These are phyloP conservation scores for Sminthurinus aureus DNA, from an alignment of 2,888 invertebrate genomes.

Conservation along the genomic window DNA sequence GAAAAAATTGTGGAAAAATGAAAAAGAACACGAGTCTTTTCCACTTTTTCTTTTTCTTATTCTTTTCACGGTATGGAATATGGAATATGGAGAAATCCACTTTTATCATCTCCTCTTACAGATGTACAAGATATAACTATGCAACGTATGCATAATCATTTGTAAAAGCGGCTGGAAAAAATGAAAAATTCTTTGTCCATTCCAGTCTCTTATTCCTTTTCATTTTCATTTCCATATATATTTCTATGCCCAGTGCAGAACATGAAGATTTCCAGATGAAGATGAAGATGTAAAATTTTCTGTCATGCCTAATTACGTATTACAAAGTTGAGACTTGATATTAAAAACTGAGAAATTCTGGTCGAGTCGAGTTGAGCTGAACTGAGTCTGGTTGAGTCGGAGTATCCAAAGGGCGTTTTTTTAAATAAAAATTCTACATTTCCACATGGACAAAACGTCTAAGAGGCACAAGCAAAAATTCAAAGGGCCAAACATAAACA, in stretches of 20 bases:
- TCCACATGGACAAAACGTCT: background rate
- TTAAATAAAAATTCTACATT: background rate
- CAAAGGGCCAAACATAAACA: no score
- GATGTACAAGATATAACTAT: no score
- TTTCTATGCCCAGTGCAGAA: background rate
- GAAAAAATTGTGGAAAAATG: constrained; percentile 2
- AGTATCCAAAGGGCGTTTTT: background rate
- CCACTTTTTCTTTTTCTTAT: background rate
- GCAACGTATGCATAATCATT: background rate
- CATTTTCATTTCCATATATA: background rate
- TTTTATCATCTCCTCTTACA: constrained; percentile 3
- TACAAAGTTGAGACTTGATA: background rate
- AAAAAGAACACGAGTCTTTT: background rate
- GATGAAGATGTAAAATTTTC: constrained; percentile 30
- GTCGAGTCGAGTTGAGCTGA: no score
- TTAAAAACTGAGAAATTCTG: no score
- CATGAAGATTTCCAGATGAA: background rate
- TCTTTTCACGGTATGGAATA: constrained; percentile 9
- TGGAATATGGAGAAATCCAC: constrained; percentile 1
- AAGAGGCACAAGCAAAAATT: background rate
- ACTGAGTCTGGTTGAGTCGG: background rate
- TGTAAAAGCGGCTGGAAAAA: background rate
- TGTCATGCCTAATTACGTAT: constrained; percentile 22
- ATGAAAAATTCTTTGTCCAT: background rate
- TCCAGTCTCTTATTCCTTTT: no score